Percentiles rank a stretch among this genome's conserved stretches.
Evolutionary conservation across 2,888 invertebrate species (phyloP).

Genomic region (Eristalis intricaria): DNA sequence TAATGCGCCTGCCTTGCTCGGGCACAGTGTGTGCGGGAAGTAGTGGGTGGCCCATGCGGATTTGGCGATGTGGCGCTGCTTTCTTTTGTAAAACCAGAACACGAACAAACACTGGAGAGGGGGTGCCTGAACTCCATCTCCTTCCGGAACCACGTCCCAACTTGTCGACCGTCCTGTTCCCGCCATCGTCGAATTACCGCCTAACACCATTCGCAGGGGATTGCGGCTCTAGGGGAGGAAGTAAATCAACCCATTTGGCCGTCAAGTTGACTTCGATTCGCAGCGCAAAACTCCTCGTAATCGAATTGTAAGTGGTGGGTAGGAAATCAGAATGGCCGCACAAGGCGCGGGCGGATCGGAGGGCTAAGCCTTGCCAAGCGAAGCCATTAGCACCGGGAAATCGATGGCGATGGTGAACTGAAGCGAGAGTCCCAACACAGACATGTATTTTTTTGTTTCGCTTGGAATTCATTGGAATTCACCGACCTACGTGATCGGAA

Average conservation of each 20-base stretch:
- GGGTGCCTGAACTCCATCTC: too few relatives aligned
- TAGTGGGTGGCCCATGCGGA: not conserved
- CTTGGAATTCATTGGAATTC: conserved; percentile 53
- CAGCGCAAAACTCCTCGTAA: conserved; percentile 45
- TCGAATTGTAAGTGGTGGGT: conserved; percentile 64
- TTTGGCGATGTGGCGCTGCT: not conserved
- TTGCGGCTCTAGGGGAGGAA: conserved; percentile 37
- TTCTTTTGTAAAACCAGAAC: too few relatives aligned
- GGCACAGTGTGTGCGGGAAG: conserved; percentile 8
- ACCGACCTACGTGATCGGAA: conserved; percentile 67
- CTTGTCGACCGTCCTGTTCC: not conserved
- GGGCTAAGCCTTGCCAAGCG: not conserved
- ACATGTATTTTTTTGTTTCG: conserved; percentile 27
- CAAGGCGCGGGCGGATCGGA: not conserved
- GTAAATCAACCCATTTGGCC: conserved; percentile 64
- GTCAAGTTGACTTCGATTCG: conserved; percentile 54
- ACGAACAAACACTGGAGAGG: too few relatives aligned
- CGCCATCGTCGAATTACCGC: conserved; percentile 19
- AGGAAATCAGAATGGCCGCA: conserved; percentile 47
- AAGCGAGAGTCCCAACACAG: conserved; percentile 12
- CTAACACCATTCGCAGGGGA: conserved; percentile 24
- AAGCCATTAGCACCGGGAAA: conserved; percentile 14
- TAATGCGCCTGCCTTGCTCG: not conserved
- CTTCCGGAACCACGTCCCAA: not conserved
- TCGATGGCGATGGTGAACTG: conserved; percentile 26